Base-by-base conservation (phyloP, 2,113 vertebrate species). In the Paracyprichromis sp. region DNA sequence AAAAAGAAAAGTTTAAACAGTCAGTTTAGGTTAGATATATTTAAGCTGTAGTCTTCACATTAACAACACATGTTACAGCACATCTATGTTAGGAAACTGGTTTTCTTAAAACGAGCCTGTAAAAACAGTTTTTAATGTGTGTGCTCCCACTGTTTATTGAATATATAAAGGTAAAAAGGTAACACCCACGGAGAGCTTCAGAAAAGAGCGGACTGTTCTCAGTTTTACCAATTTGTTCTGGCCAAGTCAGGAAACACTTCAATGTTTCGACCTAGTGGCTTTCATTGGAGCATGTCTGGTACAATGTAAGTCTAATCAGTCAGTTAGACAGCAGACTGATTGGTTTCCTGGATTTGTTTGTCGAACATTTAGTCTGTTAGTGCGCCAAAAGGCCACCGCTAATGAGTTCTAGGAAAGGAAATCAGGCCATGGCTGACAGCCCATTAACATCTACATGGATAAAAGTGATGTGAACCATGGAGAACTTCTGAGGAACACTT, bases 381-480 rank as follows among this genome's bases (percentile, higher is more conserved):
- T 43, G 69, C 85, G 34, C 83, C 86, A 57, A 88, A 88, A 91
- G 78, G 76, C 61, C 57, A 24, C 31, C 5, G 52, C 82, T 90
- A 89, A 92, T 90, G 91, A 89, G 81, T 87, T 87, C 84, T 83
- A 61, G 82, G 83, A 83, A 73, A 63, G 11, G 66, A 86, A 92
- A 87, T 76, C 69, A 84, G 83, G 56, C 50, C 88, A 80, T 78
- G 34, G 86, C 54, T 89, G 83, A 82, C 56, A 78, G 54, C 14
- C 45, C 73, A 86, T 88, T 83, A 85, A 61, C 83, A 54, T 86
- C 53, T 53, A 81, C 3, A 38, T 52, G 36, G 31, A 89, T 63
- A 52, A 38, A 73, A 61, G 29, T 12, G 36, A 26, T 19, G 50
- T 66, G 45, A 80, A 83, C 34, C 47, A 29, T 29, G 54, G 36